A percentile compares a stretch with the other conserved stretches of the same genome.
These are phyloP conservation scores for Ganaspis sp. DNA, from an alignment of 1,140 invertebrate species.

Conservation along the genomic window DNA sequence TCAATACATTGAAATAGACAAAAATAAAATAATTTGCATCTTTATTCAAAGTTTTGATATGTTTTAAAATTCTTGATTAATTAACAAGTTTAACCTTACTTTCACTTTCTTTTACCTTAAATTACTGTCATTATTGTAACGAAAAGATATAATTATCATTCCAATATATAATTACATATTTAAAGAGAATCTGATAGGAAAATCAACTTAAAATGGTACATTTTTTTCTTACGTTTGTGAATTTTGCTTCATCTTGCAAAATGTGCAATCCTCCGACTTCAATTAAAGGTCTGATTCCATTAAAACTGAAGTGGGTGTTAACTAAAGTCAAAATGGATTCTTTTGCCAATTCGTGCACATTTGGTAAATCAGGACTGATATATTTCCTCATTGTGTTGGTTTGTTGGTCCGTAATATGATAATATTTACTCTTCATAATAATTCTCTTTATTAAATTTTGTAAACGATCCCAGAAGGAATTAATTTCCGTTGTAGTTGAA, in stretches of 20 bases:
- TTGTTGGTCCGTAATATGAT: conserved; percentile 34
- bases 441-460: background rate
- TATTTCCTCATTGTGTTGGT: conserved; percentile 72
- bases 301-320: conserved; percentile 79
- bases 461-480: background rate
- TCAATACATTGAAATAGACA: too few species aligned
- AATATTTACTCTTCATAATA: conserved; percentile 27
- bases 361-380: conserved; percentile 72
- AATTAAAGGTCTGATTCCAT: conserved; percentile 71
- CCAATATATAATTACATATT: too few species aligned
- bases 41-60: too few species aligned
- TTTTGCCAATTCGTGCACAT: conserved; percentile 76
- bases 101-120: too few species aligned
- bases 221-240: conserved; percentile 42
- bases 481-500: background rate
- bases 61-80: too few species aligned
- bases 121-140: too few species aligned
- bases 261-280: conserved; percentile 80
- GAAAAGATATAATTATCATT: too few species aligned
- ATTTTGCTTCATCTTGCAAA: conserved; percentile 49
- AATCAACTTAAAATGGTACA: too few species aligned
- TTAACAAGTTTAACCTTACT: too few species aligned
- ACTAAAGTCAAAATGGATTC: conserved; percentile 80
- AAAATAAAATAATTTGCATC: too few species aligned
- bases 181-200: too few species aligned